Evolutionary conservation across 2,888 invertebrate species (phyloP), one percentile per base, ranked within the genome.

Genomic region (Drosophila nr. perissopoda): DNA sequence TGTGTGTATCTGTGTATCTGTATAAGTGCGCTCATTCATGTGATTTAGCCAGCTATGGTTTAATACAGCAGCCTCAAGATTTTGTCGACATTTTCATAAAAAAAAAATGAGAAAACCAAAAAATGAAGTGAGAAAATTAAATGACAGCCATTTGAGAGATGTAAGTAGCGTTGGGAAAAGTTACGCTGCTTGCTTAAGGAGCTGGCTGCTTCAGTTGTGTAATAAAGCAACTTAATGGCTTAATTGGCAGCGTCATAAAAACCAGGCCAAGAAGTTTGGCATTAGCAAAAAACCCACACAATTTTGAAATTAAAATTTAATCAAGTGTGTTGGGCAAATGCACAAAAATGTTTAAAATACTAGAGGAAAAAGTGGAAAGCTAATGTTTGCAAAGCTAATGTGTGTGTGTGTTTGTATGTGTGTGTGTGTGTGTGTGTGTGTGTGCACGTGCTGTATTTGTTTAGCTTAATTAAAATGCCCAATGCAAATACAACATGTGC

Each of bases 31-130:
- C 77, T 88, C 88, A 89, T 88, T 85, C 85, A 68, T 75, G 86
- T 72, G 81, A 85, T 81, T 88, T 83, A 70, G 77, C 58, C 74
- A 68, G 85, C 90, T 83, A 89, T 70, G 86, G 88, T 83, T 88
- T 85, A 88, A 89, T 85, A 88, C 89, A 85, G 83, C 77, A 88
- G 71, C 80, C 67, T 78, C 81, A 86, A 77, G 88, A 82, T 69
- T 68, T 62, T 49, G 83, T 65, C 74, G 71, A 58, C 54, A 54
- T 66, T 33, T 64, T 21, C 46, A 61, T 46, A 6, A 33, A 27
- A 46, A 31, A 69, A 29, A 46, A 4, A 21, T 68, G 18, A 34
- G 25, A 58, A 59, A 40, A 49, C 18, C 54, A 36, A 52, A 60
- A 27, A 61, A 46, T 29, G 5, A 38, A 33, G 46, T 18, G 18